Percentiles rank a stretch among this genome's conserved stretches.
phyloP scores from a whole-genome alignment of 2,113 vertebrate species.

The Planiliza haematocheilus region DNA sequence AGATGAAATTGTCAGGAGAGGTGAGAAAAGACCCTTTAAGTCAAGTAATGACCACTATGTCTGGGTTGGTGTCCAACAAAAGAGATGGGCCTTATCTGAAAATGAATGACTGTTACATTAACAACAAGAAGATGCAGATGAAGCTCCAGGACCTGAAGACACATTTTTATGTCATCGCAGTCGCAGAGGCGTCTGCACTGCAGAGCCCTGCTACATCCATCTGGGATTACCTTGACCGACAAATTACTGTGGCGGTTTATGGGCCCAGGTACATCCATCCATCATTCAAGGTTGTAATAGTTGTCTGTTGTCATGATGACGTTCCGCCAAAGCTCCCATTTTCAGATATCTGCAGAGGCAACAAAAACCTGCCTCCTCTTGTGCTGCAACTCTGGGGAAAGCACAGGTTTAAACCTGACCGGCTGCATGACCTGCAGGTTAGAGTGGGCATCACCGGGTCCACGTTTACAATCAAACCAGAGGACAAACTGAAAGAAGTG shows the following conservation, averaged over 20 bases:
- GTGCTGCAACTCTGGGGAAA: slow-evolving; percentile 97
- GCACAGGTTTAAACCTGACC: slow-evolving; percentile 85
- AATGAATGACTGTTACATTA: slow-evolving; percentile 86
- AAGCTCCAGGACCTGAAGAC: slow-evolving; percentile 87
- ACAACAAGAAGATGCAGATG: slow-evolving; percentile 90
- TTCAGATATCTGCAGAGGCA: slow-evolving; percentile 86
- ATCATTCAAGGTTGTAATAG: slow-evolving; percentile 89
- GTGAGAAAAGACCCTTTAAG: slow-evolving; percentile 91
- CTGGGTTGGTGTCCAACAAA: slow-evolving; percentile 85
- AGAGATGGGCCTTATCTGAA: slow-evolving; percentile 92
- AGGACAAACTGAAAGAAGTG: slow-evolving; percentile 86
- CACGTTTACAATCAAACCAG: slow-evolving; percentile 86
- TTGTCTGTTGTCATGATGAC: slow-evolving; percentile 89
- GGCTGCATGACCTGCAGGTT: slow-evolving; percentile 86
- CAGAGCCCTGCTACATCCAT: slow-evolving; percentile 85
- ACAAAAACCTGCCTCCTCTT: slow-evolving; percentile 88
- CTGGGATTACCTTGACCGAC: slow-evolving; percentile 87
- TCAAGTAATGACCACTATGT: slow-evolving; percentile 91
- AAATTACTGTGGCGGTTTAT: slow-evolving; percentile 90
- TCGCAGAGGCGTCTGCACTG: slow-evolving; percentile 83
- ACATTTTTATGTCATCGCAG: slow-evolving; percentile 88
- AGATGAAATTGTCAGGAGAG: slow-evolving; percentile 90
- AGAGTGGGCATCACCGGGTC: slow-evolving; percentile 81
- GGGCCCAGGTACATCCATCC: slow-evolving; percentile 96
- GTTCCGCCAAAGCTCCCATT: slow-evolving; percentile 90